phyloP scores from a whole-genome alignment of 2,888 invertebrate genomes.

The Lasioglossum malachurum region DNA sequence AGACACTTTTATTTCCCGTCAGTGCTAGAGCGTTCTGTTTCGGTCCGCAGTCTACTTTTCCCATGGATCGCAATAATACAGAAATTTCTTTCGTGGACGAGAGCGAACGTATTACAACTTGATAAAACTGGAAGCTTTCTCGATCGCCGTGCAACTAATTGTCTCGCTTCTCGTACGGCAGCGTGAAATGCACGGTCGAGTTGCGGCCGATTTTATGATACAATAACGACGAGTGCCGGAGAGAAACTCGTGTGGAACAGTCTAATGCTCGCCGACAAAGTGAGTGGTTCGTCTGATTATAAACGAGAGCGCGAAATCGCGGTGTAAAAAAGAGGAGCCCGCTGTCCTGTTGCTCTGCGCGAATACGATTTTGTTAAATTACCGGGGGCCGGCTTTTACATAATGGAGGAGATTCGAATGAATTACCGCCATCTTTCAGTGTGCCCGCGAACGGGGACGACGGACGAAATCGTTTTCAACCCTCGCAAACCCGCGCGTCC shows the following conservation, averaged over 20 bases:
- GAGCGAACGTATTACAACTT: neutral
- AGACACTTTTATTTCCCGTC: neutral
- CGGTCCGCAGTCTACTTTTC: neutral
- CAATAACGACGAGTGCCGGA: neutral
- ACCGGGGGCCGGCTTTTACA: slow-evolving; percentile 37
- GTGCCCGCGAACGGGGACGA: neutral
- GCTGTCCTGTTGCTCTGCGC: slow-evolving; percentile 3
- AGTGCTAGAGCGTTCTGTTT: neutral
- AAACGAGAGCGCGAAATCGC: neutral
- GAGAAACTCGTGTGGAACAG: neutral
- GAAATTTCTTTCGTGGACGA: neutral
- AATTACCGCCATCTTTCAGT: slow-evolving; percentile 50
- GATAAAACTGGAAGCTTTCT: neutral
- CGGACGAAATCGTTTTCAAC: slow-evolving; percentile 40
- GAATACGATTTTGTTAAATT: slow-evolving; percentile 46
- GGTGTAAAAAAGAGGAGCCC: neutral
- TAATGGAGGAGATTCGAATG: slow-evolving; percentile 52
- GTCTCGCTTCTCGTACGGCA: neutral
- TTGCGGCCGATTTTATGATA: neutral
- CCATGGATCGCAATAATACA: neutral
- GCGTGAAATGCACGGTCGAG: neutral
- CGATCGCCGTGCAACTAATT: neutral
- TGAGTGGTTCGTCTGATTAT: neutral
- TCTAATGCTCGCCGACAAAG: slow-evolving; percentile 1
- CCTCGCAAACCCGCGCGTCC: slow-evolving; percentile 26